phyloP scores from a whole-genome alignment of 1,140 invertebrate species.

The Hylyphantes graminicola region DNA sequence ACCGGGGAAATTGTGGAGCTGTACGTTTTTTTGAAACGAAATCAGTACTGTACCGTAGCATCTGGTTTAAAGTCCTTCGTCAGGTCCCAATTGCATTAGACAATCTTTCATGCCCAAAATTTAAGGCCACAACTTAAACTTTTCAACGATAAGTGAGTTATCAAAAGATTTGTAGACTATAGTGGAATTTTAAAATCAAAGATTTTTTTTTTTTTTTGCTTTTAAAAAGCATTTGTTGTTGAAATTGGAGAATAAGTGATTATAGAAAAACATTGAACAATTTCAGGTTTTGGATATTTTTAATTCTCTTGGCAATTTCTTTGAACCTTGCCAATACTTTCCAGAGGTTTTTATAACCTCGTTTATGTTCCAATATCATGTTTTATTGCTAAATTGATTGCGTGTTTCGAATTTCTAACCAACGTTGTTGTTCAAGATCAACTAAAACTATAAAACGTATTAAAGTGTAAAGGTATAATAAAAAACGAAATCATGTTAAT shows the following conservation, averaged over 20 bases:
- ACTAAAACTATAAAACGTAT: too few species aligned
- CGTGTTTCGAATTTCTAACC: too few species aligned
- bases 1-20: conserved; percentile 6
- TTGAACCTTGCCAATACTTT: too few species aligned
- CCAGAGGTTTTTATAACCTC: too few species aligned
- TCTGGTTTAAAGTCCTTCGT: conserved; percentile 5
- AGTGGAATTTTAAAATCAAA: conserved; percentile 3
- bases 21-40: conserved; percentile 39
- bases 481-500: too few species aligned
- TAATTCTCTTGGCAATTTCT: too few species aligned
- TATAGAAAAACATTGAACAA: too few species aligned
- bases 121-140: background rate
- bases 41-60: conserved; percentile 19
- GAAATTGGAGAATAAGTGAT: background rate
- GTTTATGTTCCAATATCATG: too few species aligned
- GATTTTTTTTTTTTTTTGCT: conserved; percentile 8
- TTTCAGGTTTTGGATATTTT: too few species aligned
- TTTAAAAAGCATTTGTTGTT: background rate
- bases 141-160: conserved; percentile 22
- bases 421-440: too few species aligned
- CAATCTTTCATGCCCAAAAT: conserved; percentile 2
- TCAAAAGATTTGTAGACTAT: conserved; percentile 7
- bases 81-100: conserved; percentile 24
- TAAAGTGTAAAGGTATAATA: too few species aligned
- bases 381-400: too few species aligned